Percentiles rank a stretch among this genome's conserved stretches.
phyloP scores from a whole-genome alignment of 2,797 vertebrate species.

The Gorsachius magnificus region DNA sequence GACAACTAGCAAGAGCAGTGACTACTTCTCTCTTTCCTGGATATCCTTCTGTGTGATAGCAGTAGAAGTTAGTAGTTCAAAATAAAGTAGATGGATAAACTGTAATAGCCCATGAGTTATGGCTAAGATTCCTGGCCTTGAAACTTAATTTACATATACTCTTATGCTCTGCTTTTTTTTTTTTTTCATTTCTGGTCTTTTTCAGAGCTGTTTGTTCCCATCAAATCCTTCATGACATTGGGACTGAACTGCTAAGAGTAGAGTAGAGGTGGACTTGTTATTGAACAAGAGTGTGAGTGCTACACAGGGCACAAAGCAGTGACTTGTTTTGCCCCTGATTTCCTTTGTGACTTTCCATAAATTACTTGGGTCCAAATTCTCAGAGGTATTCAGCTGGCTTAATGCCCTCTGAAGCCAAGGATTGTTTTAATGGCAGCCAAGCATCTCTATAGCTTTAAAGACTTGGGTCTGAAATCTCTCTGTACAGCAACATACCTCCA shows the following conservation, averaged over 20 bases:
- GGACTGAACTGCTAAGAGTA: background rate
- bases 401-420: background rate
- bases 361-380: background rate
- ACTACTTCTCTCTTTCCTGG: background rate
- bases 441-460: background rate
- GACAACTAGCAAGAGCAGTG: background rate
- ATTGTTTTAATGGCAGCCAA: background rate
- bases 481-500: background rate
- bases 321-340: background rate
- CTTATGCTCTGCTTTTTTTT: background rate
- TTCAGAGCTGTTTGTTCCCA: background rate
- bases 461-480: background rate
- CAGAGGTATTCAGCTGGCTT: background rate
- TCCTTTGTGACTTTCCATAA: background rate
- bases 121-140: background rate
- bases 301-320: background rate
- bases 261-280: background rate
- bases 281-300: background rate
- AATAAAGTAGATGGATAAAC: background rate
- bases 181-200: background rate
- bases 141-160: background rate
- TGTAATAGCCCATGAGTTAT: background rate
- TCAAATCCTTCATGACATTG: background rate
- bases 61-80: background rate
- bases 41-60: background rate